Base-by-base conservation (phyloP, 2,888 invertebrate species). In the Aethes cnicana region DNA sequence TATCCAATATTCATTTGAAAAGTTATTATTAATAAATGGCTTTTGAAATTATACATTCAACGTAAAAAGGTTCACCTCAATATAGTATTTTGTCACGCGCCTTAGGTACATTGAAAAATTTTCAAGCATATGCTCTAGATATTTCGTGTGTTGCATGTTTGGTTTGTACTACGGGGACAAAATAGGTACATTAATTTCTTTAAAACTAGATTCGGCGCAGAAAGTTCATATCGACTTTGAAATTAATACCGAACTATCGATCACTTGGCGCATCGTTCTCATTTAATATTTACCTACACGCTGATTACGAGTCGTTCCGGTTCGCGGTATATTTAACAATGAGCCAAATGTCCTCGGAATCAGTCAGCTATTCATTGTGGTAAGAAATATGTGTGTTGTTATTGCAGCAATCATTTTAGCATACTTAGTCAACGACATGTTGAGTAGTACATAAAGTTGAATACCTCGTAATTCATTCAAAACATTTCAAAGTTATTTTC, bases 281-380 rank as follows among this genome's bases (percentile, higher is more conserved):
- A 44, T 39, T 23, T 16, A 25, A 36, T 7, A 20, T 23, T 11
- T 11, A 39, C n/a, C n/a, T 9, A 42, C 35, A 35, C 3, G 5
- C n/a, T 18, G 4, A 6, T 35, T 2, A 8, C 4, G 18, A 18
- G 35, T 18, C 18, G 11, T 8, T 35, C 11, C 9, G 11, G 6
- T 20, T 39, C 9, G 8, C 21, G 25, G 18, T 6, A 2, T 12
- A 43, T 47, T 33, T 28, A 37, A 55, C 42, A 44, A 37, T 54
- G 54, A 54, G 54, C 56, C 54, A 26, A 53, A 54, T 58, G 54
- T 33, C 41, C 44, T 55, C 47, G 20, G 36, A 47, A 11, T 25
- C 25, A 43, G 55, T 57, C 48, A 53, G 43, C 35, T 53, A 53
- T n/a, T 58, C 42, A 44, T 52, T 63, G 62, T 63, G 56, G 48